These are phyloP conservation scores for Luscinia megarhynchos DNA, from an alignment of 2,797 vertebrate genomes.

Conservation along the genomic window DNA sequence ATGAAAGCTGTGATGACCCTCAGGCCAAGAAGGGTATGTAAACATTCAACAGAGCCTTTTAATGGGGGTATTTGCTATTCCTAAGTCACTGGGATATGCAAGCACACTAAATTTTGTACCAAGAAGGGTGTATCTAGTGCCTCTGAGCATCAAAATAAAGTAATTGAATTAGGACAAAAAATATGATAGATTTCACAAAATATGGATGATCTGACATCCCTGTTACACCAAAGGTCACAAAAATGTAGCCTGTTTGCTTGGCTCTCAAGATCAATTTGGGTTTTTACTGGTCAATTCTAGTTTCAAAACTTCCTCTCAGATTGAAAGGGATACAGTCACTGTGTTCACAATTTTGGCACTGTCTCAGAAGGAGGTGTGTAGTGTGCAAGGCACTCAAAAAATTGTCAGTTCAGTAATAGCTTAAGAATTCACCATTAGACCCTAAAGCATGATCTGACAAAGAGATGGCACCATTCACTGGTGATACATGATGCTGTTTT, in stretches of 20 bases:
- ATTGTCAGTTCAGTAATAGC: background rate
- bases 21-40: constrained; percentile 91
- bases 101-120: background rate
- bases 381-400: background rate
- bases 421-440: background rate
- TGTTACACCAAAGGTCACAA: background rate
- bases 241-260: background rate
- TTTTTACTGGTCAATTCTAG: background rate
- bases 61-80: background rate
- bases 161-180: background rate
- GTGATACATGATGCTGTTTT: background rate
- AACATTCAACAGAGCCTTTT: background rate
- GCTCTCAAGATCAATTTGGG: background rate
- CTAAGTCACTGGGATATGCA: background rate
- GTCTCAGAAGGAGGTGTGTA: background rate
- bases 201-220: background rate
- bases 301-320: background rate
- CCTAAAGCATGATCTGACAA: background rate
- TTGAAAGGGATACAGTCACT: background rate
- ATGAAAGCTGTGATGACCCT: constrained; percentile 92
- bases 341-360: background rate
- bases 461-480: background rate
- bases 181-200: too few relatives aligned
- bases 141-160: background rate
- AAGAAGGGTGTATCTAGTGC: background rate